phyloP scores from a whole-genome alignment of 2,888 invertebrate species.

The Meteorus colon region DNA sequence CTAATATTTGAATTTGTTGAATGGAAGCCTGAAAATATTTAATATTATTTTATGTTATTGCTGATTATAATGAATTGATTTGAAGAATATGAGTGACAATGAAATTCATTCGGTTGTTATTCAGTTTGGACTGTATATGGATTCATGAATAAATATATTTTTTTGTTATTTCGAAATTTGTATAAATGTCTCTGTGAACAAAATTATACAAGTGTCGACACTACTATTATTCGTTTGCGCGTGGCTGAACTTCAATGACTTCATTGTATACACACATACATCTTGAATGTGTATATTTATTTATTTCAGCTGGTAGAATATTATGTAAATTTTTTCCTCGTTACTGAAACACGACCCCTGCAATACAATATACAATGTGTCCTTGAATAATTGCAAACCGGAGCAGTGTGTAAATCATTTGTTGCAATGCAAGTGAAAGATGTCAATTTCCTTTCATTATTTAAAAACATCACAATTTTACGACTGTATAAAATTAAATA shows the following conservation, averaged over 20 bases:
- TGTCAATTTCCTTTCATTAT: background rate
- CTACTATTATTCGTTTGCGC: background rate
- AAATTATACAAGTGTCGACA: background rate
- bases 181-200: background rate
- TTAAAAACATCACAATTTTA: background rate
- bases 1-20: too few relatives aligned
- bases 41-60: too few relatives aligned
- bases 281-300: background rate
- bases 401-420: slow-evolving; percentile 11
- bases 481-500: background rate
- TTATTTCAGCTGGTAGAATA: slow-evolving; percentile 3
- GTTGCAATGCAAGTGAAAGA: background rate
- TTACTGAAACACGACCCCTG: slow-evolving; percentile 15
- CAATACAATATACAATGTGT: background rate
- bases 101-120: too few relatives aligned
- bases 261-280: background rate
- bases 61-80: too few relatives aligned
- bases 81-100: too few relatives aligned
- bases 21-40: too few relatives aligned
- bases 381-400: slow-evolving; percentile 17
- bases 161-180: too few relatives aligned
- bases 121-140: too few relatives aligned
- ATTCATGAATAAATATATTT: too few relatives aligned
- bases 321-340: slow-evolving; percentile 15
- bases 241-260: background rate